Conservation (phyloP, 2,113 vertebrate genomes). For the Oriolus oriolus region DNA sequence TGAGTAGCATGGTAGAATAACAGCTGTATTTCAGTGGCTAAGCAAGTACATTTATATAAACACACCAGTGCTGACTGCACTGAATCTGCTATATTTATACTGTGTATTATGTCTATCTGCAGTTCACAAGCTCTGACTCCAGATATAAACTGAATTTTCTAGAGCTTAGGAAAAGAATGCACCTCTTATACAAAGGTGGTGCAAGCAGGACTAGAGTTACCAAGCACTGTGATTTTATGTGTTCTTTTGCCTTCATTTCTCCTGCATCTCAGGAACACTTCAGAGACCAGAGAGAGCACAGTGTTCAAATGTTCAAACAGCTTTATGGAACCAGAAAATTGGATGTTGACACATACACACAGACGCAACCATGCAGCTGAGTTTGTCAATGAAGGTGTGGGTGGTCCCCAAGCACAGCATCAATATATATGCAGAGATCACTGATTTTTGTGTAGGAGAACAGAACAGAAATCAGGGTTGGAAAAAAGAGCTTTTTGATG, state of each 20-base stretch:
- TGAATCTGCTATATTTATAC: neutral
- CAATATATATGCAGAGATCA: neutral
- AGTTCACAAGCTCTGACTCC: neutral
- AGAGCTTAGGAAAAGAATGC: neutral
- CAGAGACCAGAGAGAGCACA: neutral
- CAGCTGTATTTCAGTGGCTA: neutral
- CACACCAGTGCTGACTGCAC: neutral
- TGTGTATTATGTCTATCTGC: neutral
- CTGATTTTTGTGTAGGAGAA: neutral
- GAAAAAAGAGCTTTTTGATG: neutral
- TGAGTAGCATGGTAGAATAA: neutral
- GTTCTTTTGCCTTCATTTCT: neutral
- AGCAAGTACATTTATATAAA: neutral
- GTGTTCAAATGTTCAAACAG: neutral
- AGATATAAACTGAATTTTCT: neutral
- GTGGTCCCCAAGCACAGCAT: neutral
- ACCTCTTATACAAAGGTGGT: neutral
- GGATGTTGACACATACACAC: neutral
- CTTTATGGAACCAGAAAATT: neutral
- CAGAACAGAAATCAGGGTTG: neutral
- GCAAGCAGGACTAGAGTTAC: neutral
- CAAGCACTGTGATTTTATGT: neutral
- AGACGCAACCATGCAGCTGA: neutral
- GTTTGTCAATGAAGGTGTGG: neutral
- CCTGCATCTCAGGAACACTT: neutral